phyloP scores from a whole-genome alignment of 2,797 vertebrate genomes.

The Galaxias olidus region DNA sequence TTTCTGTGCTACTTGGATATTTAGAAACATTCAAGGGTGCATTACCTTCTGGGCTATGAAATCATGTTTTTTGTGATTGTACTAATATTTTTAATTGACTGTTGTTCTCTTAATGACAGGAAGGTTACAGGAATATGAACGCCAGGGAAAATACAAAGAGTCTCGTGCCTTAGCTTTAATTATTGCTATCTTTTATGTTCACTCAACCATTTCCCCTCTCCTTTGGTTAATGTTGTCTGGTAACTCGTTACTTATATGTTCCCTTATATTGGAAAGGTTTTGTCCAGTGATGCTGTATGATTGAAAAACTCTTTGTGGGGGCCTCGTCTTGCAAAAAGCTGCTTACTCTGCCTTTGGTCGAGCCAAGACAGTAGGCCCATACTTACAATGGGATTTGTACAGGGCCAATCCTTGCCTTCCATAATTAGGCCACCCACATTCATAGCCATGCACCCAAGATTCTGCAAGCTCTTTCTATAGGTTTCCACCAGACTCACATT shows the following conservation, averaged over 20 bases:
- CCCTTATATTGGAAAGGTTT: constrained; percentile 44
- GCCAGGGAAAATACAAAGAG: neutral
- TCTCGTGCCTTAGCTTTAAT: neutral
- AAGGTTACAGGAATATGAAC: neutral
- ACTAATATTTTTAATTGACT: no score
- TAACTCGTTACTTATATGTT: neutral
- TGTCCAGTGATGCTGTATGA: constrained; percentile 28
- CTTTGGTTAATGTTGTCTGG: constrained; percentile 7
- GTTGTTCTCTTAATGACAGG: no score
- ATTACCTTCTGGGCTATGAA: no score
- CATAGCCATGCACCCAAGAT: constrained; percentile 60
- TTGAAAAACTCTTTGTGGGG: constrained; percentile 32
- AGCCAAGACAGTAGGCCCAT: constrained; percentile 61
- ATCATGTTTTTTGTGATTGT: no score
- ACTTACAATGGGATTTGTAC: constrained; percentile 68
- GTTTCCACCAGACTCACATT: constrained; percentile 40
- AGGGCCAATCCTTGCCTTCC: constrained; percentile 52
- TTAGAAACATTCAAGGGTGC: no score
- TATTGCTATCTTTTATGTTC: constrained; percentile 14
- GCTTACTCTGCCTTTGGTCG: constrained; percentile 60
- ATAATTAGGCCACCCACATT: constrained; percentile 79
- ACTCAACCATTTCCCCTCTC: constrained; percentile 33
- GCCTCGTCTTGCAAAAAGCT: constrained; percentile 53
- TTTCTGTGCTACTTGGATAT: no score
- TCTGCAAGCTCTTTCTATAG: constrained; percentile 39